Conservation (phyloP, 2,113 vertebrate species). For the Columba livia region DNA sequence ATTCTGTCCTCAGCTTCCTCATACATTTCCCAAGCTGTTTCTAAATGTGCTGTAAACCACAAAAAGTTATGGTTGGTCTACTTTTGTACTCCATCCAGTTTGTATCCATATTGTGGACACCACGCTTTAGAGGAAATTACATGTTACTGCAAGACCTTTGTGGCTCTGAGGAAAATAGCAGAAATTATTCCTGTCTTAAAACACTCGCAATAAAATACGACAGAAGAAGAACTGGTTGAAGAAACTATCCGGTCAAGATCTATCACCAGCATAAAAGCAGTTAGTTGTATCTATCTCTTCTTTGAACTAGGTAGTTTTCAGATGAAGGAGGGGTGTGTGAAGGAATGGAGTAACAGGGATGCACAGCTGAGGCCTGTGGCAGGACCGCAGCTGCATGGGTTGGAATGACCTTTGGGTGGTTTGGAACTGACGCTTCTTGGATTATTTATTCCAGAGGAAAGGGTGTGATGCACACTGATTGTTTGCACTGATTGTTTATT, state of each 20-base stretch:
- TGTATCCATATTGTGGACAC: background rate
- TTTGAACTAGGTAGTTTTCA: background rate
- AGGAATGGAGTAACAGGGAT: background rate
- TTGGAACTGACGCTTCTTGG: background rate
- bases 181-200: background rate
- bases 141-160: background rate
- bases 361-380: background rate
- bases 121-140: background rate
- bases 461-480: background rate
- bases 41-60: background rate
- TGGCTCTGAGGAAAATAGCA: background rate
- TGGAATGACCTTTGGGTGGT: background rate
- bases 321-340: background rate
- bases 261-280: background rate
- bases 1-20: background rate
- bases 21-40: background rate
- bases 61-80: background rate
- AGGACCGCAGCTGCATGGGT: background rate
- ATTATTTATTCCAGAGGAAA: background rate
- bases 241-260: background rate
- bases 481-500: background rate
- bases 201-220: background rate
- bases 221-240: background rate
- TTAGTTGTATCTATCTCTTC: background rate
- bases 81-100: background rate